Evolutionary conservation across 1,140 invertebrate species (phyloP).

Genomic region (Bombus pascuorum): DNA sequence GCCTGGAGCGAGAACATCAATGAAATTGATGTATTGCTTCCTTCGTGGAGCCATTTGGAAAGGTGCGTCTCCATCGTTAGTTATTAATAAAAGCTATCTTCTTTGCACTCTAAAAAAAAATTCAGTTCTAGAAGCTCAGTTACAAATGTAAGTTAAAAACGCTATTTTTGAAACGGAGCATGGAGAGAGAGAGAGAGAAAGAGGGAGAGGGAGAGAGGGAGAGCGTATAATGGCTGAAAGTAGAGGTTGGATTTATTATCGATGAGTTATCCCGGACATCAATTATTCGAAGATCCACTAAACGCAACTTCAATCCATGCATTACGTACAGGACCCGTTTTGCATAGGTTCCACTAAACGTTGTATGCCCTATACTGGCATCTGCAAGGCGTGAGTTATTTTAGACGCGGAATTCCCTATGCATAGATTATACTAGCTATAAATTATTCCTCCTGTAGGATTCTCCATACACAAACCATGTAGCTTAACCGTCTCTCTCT

Average conservation of each 20-base stretch:
- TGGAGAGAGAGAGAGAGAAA: too few relatives aligned
- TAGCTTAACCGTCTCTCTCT: neutral
- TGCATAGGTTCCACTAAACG: neutral
- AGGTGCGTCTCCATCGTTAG: too few relatives aligned
- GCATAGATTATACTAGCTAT: conserved; percentile 18
- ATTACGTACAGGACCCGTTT: neutral
- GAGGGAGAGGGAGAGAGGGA: neutral
- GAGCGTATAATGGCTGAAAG: neutral
- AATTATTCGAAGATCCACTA: conserved; percentile 1
- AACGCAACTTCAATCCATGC: conserved; percentile 11
- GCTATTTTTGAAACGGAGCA: neutral
- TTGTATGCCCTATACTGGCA: neutral
- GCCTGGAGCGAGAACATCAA: too few relatives aligned
- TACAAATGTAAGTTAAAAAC: too few relatives aligned
- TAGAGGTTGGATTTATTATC: neutral
- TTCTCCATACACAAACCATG: neutral
- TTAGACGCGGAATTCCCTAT: conserved; percentile 35
- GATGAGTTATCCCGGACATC: conserved; percentile 6
- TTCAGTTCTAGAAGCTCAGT: too few relatives aligned
- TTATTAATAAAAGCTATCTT: too few relatives aligned
- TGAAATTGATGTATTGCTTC: too few relatives aligned
- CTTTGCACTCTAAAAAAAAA: too few relatives aligned
- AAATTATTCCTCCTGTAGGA: conserved; percentile 20
- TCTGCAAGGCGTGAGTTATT: conserved; percentile 4
- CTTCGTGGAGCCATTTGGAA: too few relatives aligned